Evolutionary conservation across 2,113 vertebrate species (phyloP).

Genomic region (Orientallactaga bullata): DNA sequence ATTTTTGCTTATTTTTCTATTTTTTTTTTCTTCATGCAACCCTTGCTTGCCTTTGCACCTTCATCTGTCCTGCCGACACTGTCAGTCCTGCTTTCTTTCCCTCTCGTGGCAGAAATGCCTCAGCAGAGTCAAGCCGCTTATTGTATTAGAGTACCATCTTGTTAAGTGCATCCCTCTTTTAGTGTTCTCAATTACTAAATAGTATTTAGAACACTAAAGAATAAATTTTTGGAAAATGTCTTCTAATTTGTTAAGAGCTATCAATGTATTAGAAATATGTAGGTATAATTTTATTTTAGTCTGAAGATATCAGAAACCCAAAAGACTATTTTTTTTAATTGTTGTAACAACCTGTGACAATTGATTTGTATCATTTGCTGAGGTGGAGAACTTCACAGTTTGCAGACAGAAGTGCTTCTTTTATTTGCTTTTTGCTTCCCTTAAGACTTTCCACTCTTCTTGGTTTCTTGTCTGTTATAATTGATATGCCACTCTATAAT

Average conservation of each 20-base stretch:
- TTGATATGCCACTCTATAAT: conserved; percentile 46
- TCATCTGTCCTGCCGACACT: conserved; percentile 29
- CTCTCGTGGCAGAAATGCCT: conserved; percentile 25
- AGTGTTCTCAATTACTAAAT: conserved; percentile 40
- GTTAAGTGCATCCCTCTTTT: conserved; percentile 30
- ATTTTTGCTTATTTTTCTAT: conserved; percentile 14
- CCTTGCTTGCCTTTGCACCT: conserved; percentile 59
- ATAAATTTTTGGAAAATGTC: conserved; percentile 44
- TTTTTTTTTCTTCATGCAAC: conserved; percentile 62
- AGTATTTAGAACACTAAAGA: conserved; percentile 37
- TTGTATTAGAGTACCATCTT: conserved; percentile 24
- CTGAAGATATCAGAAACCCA: conserved; percentile 42
- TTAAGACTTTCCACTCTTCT: conserved; percentile 58
- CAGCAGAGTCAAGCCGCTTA: conserved; percentile 16
- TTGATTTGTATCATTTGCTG: conserved; percentile 33
- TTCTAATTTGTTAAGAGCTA: conserved; percentile 60
- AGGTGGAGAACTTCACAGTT: conserved; percentile 41
- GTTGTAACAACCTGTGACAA: background rate
- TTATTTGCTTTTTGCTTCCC: conserved; percentile 46
- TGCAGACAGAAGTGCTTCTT: conserved; percentile 59
- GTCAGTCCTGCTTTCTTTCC: conserved; percentile 7
- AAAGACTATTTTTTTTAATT: conserved; percentile 10
- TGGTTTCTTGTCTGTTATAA: conserved; percentile 11
- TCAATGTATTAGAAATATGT: conserved; percentile 66
- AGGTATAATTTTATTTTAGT: conserved; percentile 53